A percentile compares a stretch with the other conserved stretches of the same genome.
Conservation (phyloP, 2,113 vertebrate species). For the Crotophaga sulcirostris region DNA sequence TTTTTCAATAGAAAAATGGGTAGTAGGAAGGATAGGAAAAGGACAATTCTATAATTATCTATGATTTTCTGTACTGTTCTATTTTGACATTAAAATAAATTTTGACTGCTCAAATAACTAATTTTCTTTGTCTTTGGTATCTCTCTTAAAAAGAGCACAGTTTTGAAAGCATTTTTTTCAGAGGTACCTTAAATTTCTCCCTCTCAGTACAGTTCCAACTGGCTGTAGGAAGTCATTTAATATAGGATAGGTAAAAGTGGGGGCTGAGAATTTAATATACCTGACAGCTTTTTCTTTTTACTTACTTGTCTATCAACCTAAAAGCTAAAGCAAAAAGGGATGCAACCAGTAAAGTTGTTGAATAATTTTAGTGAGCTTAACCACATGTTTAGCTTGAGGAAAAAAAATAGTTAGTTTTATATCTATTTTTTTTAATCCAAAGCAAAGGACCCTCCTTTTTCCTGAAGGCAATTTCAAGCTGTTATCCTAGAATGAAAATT, state of each 20-base stretch:
- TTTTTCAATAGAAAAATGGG: background rate
- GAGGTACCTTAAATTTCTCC: background rate
- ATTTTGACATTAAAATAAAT: background rate
- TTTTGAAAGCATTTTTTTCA: background rate
- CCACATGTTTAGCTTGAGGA: slow-evolving; percentile 63
- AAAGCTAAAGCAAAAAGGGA: slow-evolving; percentile 36
- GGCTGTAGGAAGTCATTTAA: background rate
- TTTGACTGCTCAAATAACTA: background rate
- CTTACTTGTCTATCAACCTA: slow-evolving; percentile 14
- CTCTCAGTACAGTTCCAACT: background rate
- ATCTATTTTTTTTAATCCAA: slow-evolving; percentile 61
- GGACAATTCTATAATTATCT: background rate
- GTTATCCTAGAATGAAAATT: slow-evolving; percentile 80
- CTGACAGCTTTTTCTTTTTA: slow-evolving; percentile 18
- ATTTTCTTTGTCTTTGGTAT: background rate
- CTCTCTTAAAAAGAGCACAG: background rate
- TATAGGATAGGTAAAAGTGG: background rate
- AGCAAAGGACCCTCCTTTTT: slow-evolving; percentile 74
- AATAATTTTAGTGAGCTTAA: slow-evolving; percentile 46
- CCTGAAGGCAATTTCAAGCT: slow-evolving; percentile 73
- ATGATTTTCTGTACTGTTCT: background rate
- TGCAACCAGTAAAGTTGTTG: slow-evolving; percentile 32
- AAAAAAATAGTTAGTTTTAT: slow-evolving; percentile 50
- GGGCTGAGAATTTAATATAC: slow-evolving; percentile 9
- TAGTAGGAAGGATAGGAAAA: background rate